A percentile compares a stretch with the other conserved stretches of the same genome.
These are phyloP conservation scores for Proisotoma minuta DNA, from an alignment of 2,888 invertebrate species.

Conservation along the genomic window DNA sequence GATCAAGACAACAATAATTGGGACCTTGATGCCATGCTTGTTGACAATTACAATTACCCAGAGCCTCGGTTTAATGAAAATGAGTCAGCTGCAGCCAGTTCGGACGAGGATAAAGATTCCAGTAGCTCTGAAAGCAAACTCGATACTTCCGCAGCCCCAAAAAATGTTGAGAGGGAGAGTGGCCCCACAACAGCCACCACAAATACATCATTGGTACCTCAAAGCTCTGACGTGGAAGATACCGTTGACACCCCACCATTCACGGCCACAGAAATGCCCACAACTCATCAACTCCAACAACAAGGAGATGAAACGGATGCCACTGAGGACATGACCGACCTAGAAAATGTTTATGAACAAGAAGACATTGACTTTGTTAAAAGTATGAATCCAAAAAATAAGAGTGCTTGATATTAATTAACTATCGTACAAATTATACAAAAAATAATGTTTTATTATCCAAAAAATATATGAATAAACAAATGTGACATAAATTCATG, in stretches of 20 bases:
- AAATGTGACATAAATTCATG: too few relatives aligned
- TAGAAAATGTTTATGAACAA: conserved; percentile 27
- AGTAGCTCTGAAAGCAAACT: background rate
- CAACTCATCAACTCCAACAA: too few relatives aligned
- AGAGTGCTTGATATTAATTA: too few relatives aligned
- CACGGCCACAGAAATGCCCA: too few relatives aligned
- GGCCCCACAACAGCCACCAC: background rate
- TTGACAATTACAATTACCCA: too few relatives aligned
- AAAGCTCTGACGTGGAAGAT: background rate
- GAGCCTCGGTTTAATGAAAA: too few relatives aligned
- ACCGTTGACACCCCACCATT: background rate
- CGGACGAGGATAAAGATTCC: conserved; percentile 6
- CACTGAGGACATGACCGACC: conserved; percentile 18
- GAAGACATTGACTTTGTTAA: conserved; percentile 22
- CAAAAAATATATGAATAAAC: too few relatives aligned
- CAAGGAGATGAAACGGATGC: conserved; percentile 11
- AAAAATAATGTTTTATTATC: too few relatives aligned
- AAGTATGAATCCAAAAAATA: background rate
- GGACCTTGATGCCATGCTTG: too few relatives aligned
- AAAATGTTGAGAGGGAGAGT: background rate
- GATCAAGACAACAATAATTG: conserved; percentile 31
- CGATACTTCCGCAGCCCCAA: background rate
- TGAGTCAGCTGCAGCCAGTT: background rate
- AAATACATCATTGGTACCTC: too few relatives aligned
- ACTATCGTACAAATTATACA: too few relatives aligned